Evolutionary conservation across 1,140 invertebrate genomes (phyloP).

Genomic region (Aphis craccivora): DNA sequence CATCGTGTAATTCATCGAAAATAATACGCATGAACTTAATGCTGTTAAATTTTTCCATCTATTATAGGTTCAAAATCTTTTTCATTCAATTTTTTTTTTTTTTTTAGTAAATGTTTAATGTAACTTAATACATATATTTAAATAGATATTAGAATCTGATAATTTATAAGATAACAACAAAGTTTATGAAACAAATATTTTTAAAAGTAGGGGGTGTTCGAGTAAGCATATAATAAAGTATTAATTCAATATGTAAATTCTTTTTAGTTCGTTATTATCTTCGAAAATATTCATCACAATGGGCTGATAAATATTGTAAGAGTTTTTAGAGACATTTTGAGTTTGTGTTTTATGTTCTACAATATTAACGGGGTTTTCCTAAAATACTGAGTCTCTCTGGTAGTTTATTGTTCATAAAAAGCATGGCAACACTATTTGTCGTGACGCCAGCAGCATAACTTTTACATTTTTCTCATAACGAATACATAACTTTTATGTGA

Average conservation of each 20-base stretch:
- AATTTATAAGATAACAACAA: background rate
- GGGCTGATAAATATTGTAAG: conserved; percentile 32
- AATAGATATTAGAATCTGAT: background rate
- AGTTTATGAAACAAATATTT: background rate
- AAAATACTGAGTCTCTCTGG: background rate
- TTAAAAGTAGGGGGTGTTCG: background rate
- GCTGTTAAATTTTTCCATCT: no score
- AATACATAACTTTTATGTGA: conserved; percentile 11
- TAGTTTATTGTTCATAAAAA: conserved; percentile 42
- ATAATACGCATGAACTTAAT: no score
- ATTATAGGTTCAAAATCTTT: background rate
- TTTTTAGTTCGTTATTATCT: background rate
- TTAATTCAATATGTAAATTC: conserved; percentile 24
- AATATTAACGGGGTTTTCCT: conserved; percentile 19
- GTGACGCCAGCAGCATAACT: background rate
- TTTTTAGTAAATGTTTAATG: background rate
- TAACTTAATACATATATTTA: background rate
- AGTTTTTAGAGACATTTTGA: conserved; percentile 20
- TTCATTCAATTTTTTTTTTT: no score
- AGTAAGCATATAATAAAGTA: background rate
- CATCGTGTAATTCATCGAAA: no score
- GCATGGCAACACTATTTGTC: background rate
- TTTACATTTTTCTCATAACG: conserved; percentile 33
- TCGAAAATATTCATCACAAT: background rate
- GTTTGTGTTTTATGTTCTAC: conserved; percentile 11